Conservation (phyloP, 2,888 invertebrate species). For the Sepioteuthis lessoniana region DNA sequence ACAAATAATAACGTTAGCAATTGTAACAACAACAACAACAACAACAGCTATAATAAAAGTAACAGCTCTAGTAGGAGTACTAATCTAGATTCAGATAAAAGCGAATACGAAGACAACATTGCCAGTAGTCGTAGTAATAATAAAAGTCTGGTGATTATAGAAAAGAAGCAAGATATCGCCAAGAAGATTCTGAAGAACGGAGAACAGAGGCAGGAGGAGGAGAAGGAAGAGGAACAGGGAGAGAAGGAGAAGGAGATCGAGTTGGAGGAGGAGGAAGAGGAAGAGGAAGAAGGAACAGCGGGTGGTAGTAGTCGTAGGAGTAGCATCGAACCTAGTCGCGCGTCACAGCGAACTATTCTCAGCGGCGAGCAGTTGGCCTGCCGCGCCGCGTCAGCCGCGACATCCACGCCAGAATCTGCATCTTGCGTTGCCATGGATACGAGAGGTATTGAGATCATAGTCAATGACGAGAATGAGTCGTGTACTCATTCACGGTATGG, state of each 20-base stretch:
- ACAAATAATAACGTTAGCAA: neutral
- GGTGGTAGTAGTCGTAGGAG: neutral
- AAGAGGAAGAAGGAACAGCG: neutral
- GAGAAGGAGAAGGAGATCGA: neutral
- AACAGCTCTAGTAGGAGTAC: neutral
- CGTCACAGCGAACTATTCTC: neutral
- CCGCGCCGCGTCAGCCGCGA: constrained; percentile 25
- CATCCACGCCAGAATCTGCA: constrained; percentile 50
- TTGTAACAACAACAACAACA: neutral
- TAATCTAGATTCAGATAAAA: too few relatives aligned
- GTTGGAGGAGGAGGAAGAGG: neutral
- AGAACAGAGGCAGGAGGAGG: neutral
- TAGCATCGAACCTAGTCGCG: neutral
- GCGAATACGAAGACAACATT: neutral
- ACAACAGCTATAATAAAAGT: too few relatives aligned
- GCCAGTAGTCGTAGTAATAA: neutral
- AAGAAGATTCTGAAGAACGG: neutral
- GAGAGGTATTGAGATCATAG: constrained; percentile 64
- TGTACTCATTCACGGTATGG: neutral
- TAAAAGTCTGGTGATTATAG: neutral
- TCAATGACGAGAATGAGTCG: constrained; percentile 59
- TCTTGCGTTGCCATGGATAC: constrained; percentile 60
- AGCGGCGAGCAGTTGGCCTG: neutral
- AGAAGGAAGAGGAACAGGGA: neutral
- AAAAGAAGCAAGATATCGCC: neutral